Evolutionary conservation across 2,113 vertebrate species (phyloP).

Genomic region (Beaufortia kweichowensis): DNA sequence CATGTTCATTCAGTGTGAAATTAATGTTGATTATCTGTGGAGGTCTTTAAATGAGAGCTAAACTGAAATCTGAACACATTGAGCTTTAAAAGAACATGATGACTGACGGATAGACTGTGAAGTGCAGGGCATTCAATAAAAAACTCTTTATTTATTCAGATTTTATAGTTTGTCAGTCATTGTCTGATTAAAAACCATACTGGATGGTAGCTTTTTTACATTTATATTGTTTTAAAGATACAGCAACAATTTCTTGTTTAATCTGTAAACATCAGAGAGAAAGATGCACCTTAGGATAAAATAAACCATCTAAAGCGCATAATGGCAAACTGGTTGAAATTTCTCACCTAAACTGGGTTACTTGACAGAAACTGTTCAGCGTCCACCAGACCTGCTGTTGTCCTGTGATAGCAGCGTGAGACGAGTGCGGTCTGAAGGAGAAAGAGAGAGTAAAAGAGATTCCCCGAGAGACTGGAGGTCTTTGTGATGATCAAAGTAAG

Average conservation of each 20-base stretch:
- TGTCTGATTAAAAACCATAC: too few species aligned
- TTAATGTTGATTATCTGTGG: slow-evolving; percentile 50
- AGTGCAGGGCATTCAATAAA: too few species aligned
- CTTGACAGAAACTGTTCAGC: slow-evolving; percentile 1
- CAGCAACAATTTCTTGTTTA: too few species aligned
- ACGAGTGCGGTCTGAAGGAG: not conserved
- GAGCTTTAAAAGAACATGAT: too few species aligned
- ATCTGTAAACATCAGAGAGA: too few species aligned
- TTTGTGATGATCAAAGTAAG: slow-evolving; percentile 50
- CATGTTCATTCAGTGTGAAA: slow-evolving; percentile 52
- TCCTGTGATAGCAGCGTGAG: not conserved
- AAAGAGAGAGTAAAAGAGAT: slow-evolving; percentile 10
- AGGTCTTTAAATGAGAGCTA: slow-evolving; percentile 16
- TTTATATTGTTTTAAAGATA: too few species aligned
- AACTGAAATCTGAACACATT: not conserved
- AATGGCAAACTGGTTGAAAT: not conserved
- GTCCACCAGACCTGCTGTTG: not conserved
- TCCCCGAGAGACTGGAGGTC: slow-evolving; percentile 39
- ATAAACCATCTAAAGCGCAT: too few species aligned
- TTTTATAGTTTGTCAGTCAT: too few species aligned
- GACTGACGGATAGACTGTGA: too few species aligned
- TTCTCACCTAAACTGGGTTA: not conserved
- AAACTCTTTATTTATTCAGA: too few species aligned
- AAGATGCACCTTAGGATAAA: too few species aligned
- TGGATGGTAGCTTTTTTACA: too few species aligned